Evolutionary conservation across 2,888 invertebrate genomes (phyloP), one percentile per base, ranked within the genome.

Genomic region (Drosophila aldrichi): DNA sequence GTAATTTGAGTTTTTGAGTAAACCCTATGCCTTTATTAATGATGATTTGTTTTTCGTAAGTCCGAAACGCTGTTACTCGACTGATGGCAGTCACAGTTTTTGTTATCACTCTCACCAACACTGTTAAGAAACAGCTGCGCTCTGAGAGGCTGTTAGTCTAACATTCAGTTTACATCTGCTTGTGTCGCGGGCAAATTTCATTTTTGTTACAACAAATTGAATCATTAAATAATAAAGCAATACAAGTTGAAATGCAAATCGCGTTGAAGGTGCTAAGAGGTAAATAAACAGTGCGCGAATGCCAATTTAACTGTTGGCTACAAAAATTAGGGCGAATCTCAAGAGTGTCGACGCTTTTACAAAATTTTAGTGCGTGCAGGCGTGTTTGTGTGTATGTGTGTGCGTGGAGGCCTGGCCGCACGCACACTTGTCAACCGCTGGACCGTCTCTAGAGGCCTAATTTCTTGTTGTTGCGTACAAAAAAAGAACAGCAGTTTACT

Each of bases 401-500:
- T 18, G 56, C 48, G 46, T 51, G 78, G 73, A 81, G 77, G 77
- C 77, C 67, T 81, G 80, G 60, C 80, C 76, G 52, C 51, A 59
- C 58, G 58, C 63, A 76, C 54, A 70, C 49, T 64, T 56, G 61
- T 62, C 64, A 80, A 77, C 43, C 25, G 18, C 63, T 57, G 61
- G 16, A 63, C 57, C 36, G 55, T 57, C 66, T 62, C 79, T 55
- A 51, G 46, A 44, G 67, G 48, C 36, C 29, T 32, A 67, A 12
- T 44, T 40, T 38, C 34, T 46, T 63, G 3, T 44, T 55, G 22
- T 43, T 38, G n/a, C 40, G 36, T 25, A 34, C 3, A 9, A 59
- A 32, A 29, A 12, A 22, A 14, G 40, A 41, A 20, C 38, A 63
- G 60, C 54, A 54, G 16, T 36, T 62, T 62, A 67, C 51, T 44